Percentiles rank a stretch among this genome's conserved stretches.
These are phyloP conservation scores for Petroica traversi DNA, from an alignment of 2,113 vertebrate genomes.

Conservation along the genomic window DNA sequence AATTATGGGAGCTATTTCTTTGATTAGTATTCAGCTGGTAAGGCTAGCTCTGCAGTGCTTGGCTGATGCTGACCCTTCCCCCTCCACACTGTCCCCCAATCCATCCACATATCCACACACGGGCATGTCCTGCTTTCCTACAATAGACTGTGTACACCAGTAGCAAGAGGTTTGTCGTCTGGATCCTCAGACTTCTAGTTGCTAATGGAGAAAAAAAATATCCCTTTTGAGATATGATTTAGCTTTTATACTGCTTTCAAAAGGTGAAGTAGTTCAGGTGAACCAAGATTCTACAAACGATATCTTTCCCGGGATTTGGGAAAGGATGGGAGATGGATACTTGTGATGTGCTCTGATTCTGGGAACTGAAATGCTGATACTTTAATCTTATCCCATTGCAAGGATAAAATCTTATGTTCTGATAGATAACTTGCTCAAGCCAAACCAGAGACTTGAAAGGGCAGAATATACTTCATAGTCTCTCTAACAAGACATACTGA, in stretches of 20 bases:
- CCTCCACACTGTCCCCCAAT: background rate
- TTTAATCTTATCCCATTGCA: background rate
- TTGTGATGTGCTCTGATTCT: background rate
- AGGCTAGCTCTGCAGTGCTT: constrained; percentile 69
- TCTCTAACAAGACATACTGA: constrained; percentile 13
- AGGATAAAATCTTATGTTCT: constrained; percentile 8
- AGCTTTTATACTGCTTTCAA: constrained; percentile 21
- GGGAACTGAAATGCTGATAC: background rate
- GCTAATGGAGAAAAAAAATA: background rate
- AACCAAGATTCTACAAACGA: background rate
- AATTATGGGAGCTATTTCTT: background rate
- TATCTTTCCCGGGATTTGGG: background rate
- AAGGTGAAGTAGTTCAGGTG: constrained; percentile 62
- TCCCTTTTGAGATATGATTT: background rate
- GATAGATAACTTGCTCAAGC: constrained; percentile 26
- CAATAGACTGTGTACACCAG: background rate
- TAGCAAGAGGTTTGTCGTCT: background rate
- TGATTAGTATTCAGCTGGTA: constrained; percentile 78
- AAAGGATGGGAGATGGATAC: background rate
- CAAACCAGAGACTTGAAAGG: constrained; percentile 47
- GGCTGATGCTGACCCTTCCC: constrained; percentile 58
- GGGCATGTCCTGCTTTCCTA: background rate
- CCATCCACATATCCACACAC: background rate
- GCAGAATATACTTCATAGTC: background rate
- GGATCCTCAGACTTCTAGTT: background rate